Evolutionary conservation across 1,140 invertebrate species (phyloP).

Genomic region (Drosophila albomicans): DNA sequence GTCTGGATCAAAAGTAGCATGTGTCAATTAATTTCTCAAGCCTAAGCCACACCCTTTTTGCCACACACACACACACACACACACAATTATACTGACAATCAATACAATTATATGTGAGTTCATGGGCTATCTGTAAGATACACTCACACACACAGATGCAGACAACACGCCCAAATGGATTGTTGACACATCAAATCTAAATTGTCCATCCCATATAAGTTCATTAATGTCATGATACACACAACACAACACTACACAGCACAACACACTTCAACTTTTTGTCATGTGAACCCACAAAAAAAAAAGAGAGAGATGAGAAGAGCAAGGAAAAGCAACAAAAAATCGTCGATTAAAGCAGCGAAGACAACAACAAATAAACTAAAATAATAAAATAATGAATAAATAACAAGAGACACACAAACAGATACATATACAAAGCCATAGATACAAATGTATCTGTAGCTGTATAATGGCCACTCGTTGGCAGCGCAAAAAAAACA

Average conservation of each 20-base stretch:
- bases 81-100: constrained; percentile 18
- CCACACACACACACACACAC: constrained; percentile 20
- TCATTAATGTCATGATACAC: constrained; percentile 75
- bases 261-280: constrained; percentile 28
- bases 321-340: constrained; percentile 46
- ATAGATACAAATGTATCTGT: constrained; percentile 55
- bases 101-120: constrained; percentile 35
- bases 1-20: constrained; percentile 33
- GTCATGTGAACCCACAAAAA: constrained; percentile 50
- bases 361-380: constrained; percentile 41
- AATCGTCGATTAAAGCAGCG: constrained; percentile 36
- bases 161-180: constrained; percentile 32
- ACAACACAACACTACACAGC: constrained; percentile 8
- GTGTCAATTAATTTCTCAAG: constrained; percentile 48
- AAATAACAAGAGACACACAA: constrained; percentile 68
- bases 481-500: constrained; percentile 41
- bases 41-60: constrained; percentile 37
- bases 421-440: constrained; percentile 21
- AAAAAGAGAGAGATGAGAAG: constrained; percentile 23
- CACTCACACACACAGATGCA: constrained; percentile 8
- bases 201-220: constrained; percentile 75
- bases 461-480: constrained; percentile 55
- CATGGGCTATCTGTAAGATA: constrained; percentile 16
- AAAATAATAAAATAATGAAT: constrained; percentile 82
- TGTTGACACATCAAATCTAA: constrained; percentile 70